Evolutionary conservation across 1,140 invertebrate genomes (phyloP).

Genomic region (Thereuonema tuberculata): DNA sequence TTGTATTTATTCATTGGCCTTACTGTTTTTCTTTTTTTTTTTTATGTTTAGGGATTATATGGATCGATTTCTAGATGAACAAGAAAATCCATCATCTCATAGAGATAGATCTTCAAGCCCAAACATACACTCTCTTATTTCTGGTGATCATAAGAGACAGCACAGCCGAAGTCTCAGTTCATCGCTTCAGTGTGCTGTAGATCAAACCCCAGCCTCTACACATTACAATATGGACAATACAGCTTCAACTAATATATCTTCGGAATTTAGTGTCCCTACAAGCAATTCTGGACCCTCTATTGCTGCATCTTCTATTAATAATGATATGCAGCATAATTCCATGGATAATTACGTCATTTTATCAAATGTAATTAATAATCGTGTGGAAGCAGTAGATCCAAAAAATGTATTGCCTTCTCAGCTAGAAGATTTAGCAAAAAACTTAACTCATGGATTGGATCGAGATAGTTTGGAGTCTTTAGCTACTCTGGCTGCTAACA

Average conservation of each 20-base stretch:
- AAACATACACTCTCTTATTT: conserved; percentile 46
- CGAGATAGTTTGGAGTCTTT: neutral
- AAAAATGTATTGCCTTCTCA: neutral
- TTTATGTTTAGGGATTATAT: conserved; percentile 54
- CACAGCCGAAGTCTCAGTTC: conserved; percentile 10
- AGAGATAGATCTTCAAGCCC: conserved; percentile 27
- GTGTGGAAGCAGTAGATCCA: neutral
- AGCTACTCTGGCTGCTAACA: neutral
- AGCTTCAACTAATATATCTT: too few species aligned
- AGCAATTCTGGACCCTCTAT: too few species aligned
- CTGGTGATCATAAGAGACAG: conserved; percentile 44
- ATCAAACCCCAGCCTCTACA: too few species aligned
- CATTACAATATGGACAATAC: too few species aligned
- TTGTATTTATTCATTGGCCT: neutral
- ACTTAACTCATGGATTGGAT: neutral
- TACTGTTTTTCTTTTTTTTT: conserved; percentile 7
- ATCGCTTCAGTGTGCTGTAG: conserved; percentile 1
- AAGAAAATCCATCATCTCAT: conserved; percentile 40
- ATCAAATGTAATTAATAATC: too few species aligned
- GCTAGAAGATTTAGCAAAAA: conserved; percentile 5
- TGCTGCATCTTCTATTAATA: too few species aligned
- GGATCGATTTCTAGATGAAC: conserved; percentile 71
- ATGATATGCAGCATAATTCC: too few species aligned
- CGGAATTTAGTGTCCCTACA: too few species aligned
- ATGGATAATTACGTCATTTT: too few species aligned